Evolutionary conservation across 2,888 invertebrate genomes (phyloP).

Genomic region (Marasmarcha lunaedactyla): DNA sequence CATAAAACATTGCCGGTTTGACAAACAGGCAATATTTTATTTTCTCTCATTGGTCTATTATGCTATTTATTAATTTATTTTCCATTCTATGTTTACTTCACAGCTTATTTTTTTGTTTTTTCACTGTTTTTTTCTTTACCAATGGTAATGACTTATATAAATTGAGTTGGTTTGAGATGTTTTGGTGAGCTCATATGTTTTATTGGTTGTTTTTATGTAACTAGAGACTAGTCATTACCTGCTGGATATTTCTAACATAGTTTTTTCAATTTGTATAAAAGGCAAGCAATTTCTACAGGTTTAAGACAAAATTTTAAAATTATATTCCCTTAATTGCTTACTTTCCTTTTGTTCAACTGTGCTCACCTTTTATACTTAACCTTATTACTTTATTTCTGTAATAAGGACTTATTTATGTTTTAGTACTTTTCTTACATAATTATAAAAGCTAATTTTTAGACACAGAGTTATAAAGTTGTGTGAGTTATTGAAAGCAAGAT

Average conservation of each 20-base stretch:
- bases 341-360: too few relatives aligned
- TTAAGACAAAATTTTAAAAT: too few relatives aligned
- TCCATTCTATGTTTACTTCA: slow-evolving; percentile 34
- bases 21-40: background rate
- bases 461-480: slow-evolving; percentile 13
- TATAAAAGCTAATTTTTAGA: slow-evolving; percentile 39
- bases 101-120: slow-evolving; percentile 58
- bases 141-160: slow-evolving; percentile 23
- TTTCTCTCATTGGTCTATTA: slow-evolving; percentile 8
- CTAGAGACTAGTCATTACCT: too few relatives aligned
- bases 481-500: too few relatives aligned
- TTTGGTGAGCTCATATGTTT: too few relatives aligned
- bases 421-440: slow-evolving; percentile 29
- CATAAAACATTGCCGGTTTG: background rate
- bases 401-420: background rate
- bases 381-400: background rate
- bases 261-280: too few relatives aligned
- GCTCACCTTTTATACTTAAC: too few relatives aligned
- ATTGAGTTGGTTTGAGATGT: slow-evolving; percentile 11
- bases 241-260: background rate
- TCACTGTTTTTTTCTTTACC: slow-evolving; percentile 34
- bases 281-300: too few relatives aligned
- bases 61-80: slow-evolving; percentile 13
- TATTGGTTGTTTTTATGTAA: too few relatives aligned
- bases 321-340: too few relatives aligned